phyloP scores from a whole-genome alignment of 2,113 vertebrate species.

The Saimiri boliviensis region DNA sequence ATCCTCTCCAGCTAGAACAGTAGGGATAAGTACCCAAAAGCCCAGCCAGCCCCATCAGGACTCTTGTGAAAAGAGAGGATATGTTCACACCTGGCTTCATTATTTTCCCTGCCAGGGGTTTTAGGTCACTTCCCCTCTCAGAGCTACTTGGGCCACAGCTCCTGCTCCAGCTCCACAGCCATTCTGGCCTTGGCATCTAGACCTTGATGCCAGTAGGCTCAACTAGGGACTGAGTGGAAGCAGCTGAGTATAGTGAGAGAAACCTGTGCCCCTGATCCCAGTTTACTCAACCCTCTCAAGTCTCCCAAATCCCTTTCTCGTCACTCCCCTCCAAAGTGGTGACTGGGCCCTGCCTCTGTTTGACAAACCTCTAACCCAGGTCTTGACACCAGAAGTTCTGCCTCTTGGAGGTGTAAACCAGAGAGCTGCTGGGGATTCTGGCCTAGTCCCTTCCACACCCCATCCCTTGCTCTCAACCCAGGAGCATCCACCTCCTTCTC shows the following conservation, averaged over 20 bases:
- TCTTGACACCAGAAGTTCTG: slow-evolving; percentile 5
- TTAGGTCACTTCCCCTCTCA: background rate
- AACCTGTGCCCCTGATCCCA: background rate
- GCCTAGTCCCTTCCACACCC: background rate
- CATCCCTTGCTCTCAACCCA: background rate
- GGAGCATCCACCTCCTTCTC: background rate
- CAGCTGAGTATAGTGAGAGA: slow-evolving; percentile 26
- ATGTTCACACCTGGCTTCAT: slow-evolving; percentile 24
- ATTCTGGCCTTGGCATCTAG: background rate
- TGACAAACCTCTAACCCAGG: slow-evolving; percentile 51
- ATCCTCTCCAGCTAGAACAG: background rate
- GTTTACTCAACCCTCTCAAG: slow-evolving; percentile 22
- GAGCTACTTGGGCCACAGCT: background rate
- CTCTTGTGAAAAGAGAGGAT: slow-evolving; percentile 30
- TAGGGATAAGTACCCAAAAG: background rate
- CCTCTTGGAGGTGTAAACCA: slow-evolving; percentile 24
- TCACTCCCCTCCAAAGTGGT: background rate
- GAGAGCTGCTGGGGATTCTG: slow-evolving; percentile 38
- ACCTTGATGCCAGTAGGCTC: background rate
- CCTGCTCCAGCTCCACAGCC: background rate
- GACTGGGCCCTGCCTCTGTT: slow-evolving; percentile 42
- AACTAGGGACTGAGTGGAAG: background rate
- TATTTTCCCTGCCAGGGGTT: slow-evolving; percentile 31
- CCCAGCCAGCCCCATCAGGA: background rate
- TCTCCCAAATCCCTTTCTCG: background rate